Conservation (phyloP, 2,113 vertebrate species). For the Charadrius vociferus region DNA sequence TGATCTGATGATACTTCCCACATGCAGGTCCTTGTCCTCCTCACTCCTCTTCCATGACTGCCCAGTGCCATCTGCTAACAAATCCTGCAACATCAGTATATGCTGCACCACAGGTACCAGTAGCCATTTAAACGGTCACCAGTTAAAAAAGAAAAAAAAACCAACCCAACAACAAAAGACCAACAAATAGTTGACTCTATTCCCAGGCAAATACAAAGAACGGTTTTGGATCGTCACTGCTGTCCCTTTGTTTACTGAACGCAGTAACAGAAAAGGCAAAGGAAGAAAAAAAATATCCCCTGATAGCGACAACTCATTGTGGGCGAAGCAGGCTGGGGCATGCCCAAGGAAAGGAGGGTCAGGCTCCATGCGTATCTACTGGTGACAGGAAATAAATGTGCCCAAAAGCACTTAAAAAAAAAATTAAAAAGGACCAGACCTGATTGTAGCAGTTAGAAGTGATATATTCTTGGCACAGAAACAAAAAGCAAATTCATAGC, state of each 20-base stretch:
- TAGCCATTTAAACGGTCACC: not conserved
- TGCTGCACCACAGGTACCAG: not conserved
- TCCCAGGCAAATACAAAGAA: slow-evolving; percentile 42
- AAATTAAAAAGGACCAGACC: not conserved
- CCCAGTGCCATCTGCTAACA: not conserved
- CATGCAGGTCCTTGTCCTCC: not conserved
- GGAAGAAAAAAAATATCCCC: not conserved
- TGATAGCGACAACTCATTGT: not conserved
- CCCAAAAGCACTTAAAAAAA: slow-evolving; percentile 35
- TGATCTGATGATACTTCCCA: not conserved
- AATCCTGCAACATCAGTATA: not conserved
- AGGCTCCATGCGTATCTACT: not conserved
- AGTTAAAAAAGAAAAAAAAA: not conserved
- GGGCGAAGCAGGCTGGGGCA: slow-evolving; percentile 46
- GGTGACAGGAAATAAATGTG: slow-evolving; percentile 30
- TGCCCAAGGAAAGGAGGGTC: slow-evolving; percentile 39
- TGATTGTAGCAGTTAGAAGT: slow-evolving; percentile 43
- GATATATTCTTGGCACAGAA: slow-evolving; percentile 57
- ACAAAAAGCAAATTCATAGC: slow-evolving; percentile 52
- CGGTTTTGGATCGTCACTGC: not conserved
- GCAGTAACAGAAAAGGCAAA: not conserved
- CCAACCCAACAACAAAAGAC: not conserved
- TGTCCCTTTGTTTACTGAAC: slow-evolving; percentile 46
- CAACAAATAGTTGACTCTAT: slow-evolving; percentile 37
- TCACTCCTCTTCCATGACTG: fast-evolving